Conservation (phyloP, 2,797 vertebrate genomes). For the Pseudomugil gertrudae region DNA sequence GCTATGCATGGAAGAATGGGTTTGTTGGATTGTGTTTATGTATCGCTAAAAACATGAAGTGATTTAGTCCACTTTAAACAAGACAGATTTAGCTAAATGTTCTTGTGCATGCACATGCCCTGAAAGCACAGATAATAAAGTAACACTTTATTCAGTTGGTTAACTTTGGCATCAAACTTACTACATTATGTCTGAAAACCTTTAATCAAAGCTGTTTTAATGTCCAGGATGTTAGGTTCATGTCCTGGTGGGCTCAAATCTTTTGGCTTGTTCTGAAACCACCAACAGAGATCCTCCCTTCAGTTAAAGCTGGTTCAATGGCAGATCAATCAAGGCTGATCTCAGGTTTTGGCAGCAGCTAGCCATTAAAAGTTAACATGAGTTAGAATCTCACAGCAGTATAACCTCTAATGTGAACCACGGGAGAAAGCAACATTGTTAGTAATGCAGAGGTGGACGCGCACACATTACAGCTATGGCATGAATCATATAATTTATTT, state of each 20-base stretch:
- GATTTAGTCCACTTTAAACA: slow-evolving; percentile 4
- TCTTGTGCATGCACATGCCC: slow-evolving; percentile 8
- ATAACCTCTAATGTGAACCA: slow-evolving; percentile 24
- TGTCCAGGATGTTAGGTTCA: neutral
- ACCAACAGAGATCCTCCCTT: slow-evolving; percentile 14
- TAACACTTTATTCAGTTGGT: slow-evolving; percentile 3
- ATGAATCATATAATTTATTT: no score
- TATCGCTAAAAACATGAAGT: neutral
- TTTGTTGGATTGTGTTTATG: no score
- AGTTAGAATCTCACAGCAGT: slow-evolving; percentile 13
- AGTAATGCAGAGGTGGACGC: slow-evolving; percentile 19
- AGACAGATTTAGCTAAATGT: slow-evolving; percentile 14
- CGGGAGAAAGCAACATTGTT: slow-evolving; percentile 4
- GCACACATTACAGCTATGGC: no score
- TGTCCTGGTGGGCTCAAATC: slow-evolving; percentile 14
- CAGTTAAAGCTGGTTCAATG: slow-evolving; percentile 13
- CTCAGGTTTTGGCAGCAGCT: slow-evolving; percentile 23
- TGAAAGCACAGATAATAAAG: slow-evolving; percentile 41
- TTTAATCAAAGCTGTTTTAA: slow-evolving; percentile 40
- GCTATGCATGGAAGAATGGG: no score
- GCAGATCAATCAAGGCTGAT: slow-evolving; percentile 31
- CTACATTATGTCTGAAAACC: slow-evolving; percentile 17
- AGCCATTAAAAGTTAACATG: slow-evolving; percentile 48
- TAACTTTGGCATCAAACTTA: slow-evolving; percentile 16
- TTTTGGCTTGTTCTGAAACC: slow-evolving; percentile 22